Base-by-base conservation (phyloP, 2,113 vertebrate species). In the Cromileptes altivelis region DNA sequence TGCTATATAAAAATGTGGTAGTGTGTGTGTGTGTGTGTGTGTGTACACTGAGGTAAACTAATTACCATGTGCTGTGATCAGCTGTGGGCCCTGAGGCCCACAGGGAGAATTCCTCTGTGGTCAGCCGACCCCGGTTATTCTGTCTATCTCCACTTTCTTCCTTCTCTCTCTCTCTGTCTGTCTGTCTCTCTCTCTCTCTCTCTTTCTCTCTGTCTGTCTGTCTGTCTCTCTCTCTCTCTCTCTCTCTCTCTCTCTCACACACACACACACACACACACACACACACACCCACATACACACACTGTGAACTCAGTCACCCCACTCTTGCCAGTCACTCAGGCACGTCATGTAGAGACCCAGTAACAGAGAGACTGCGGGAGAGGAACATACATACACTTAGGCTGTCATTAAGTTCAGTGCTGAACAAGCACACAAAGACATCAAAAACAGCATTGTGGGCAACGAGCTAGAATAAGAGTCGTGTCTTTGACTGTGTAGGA, bases 261-360 rank as follows among this genome's bases (percentile, higher is more conserved):
- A 61, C 70, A 27, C 45, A 18, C 49, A 10, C 61, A 50, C 50
- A 23, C 21, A 50, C 53, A 70, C 81, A 61, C 70, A 37, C 45
- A 18, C 49, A 10, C 61, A 23, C 53, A 37, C 47, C 23, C 62
- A 67, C 58, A 52, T 56, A 40, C 25, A 53, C 64, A 64, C 75
- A 73, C 60, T 4, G 56, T 90, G 90, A 93, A 94, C 94, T 80
- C 88, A 37, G 50, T 94, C 83, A 91, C 91, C 91, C 82, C 21
- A 25, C 76, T 63, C 75, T 33, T 87, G 74, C 64, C 84, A 77
- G 67, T 86, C 80, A 71, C 74, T 84, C 73, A 75, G 37, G 37
- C 82, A 69, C 21, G 15, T 78, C 82, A 74, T 73, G 82, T 68
- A 27, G 72, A 80, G 78, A 55, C 82, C 72, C 42, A 70, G 12